These are phyloP conservation scores for Brotogeris chrysoptera DNA, from an alignment of 2,797 vertebrate species.

Conservation along the genomic window DNA sequence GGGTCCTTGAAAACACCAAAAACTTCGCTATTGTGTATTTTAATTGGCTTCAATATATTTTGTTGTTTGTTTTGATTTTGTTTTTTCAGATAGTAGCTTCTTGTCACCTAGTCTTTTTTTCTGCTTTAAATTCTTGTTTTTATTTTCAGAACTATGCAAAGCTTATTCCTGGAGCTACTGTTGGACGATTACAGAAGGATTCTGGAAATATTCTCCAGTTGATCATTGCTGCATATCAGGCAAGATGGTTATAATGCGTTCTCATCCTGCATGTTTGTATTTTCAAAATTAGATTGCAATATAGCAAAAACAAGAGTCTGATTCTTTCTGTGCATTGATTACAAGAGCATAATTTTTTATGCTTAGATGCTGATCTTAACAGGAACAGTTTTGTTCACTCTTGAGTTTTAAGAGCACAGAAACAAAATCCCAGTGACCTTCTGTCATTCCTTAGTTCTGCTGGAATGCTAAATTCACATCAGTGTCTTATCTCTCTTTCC, in stretches of 20 bases:
- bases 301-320: not conserved
- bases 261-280: not conserved
- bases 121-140: not conserved
- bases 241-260: constrained; percentile 56
- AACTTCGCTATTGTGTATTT: not conserved
- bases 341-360: not conserved
- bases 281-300: not conserved
- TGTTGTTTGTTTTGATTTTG: not conserved
- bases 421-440: not conserved
- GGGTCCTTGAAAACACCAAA: not conserved
- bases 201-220: constrained; percentile 93
- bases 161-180: constrained; percentile 95
- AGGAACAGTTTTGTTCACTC: not conserved
- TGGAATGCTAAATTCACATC: not conserved
- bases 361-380: not conserved
- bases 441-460: not conserved
- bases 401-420: not conserved
- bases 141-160: constrained; percentile 89
- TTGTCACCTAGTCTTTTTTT: not conserved
- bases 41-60: not conserved
- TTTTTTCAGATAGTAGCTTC: not conserved
- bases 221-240: constrained; percentile 94
- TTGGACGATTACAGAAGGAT: constrained; percentile 86
- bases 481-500: not conserved
- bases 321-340: not conserved